Percentiles rank a stretch among this genome's conserved stretches.
Evolutionary conservation across 2,113 vertebrate species (phyloP).

Genomic region (Neolamprologus hecqui): DNA sequence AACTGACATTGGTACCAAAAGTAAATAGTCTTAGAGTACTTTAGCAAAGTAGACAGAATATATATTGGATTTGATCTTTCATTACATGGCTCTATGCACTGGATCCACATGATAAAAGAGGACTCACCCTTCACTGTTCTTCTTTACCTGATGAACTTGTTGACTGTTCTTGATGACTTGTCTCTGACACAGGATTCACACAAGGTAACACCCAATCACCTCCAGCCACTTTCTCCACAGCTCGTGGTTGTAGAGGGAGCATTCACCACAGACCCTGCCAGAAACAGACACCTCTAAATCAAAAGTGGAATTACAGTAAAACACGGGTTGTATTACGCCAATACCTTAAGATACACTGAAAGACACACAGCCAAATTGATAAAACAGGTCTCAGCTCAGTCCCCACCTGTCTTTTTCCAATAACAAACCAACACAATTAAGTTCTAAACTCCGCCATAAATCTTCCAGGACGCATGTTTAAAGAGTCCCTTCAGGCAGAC

Average conservation of each 20-base stretch:
- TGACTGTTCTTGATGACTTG: neutral
- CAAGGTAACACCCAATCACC: conserved; percentile 14
- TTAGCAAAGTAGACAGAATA: neutral
- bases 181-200: conserved; percentile 4
- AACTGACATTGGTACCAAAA: neutral
- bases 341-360: conserved; percentile 29
- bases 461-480: conserved; percentile 52
- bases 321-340: conserved; percentile 31
- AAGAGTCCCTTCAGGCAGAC: conserved; percentile 52
- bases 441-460: conserved; percentile 60
- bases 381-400: conserved; percentile 61
- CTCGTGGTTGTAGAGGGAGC: neutral
- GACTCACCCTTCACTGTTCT: neutral
- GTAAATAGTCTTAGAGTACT: neutral
- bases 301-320: conserved; percentile 54
- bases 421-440: conserved; percentile 68
- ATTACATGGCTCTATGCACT: neutral
- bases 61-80: neutral
- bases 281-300: conserved; percentile 54
- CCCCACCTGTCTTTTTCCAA: conserved; percentile 64
- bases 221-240: conserved; percentile 5
- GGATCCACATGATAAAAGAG: neutral
- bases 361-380: conserved; percentile 48
- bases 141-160: conserved; percentile 8
- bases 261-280: conserved; percentile 11